Percentiles rank a stretch among this genome's conserved stretches.
These are phyloP conservation scores for Drosophila melanica DNA, from an alignment of 1,140 invertebrate genomes.

Conservation along the genomic window DNA sequence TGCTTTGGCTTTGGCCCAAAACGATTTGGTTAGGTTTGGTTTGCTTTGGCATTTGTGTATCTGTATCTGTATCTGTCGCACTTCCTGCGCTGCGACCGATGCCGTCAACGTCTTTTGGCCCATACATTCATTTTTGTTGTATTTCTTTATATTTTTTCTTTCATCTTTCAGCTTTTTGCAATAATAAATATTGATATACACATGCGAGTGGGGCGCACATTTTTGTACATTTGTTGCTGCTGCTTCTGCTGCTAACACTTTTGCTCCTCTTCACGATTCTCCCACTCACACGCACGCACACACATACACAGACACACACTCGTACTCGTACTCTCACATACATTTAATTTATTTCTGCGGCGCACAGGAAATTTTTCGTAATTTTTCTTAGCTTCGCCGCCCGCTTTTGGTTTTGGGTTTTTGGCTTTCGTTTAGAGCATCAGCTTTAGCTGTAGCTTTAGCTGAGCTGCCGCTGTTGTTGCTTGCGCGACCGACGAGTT, in stretches of 20 bases:
- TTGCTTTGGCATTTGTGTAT: conserved; percentile 60
- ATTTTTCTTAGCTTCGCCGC: conserved; percentile 53
- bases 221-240: conserved; percentile 32
- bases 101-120: conserved; percentile 16
- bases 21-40: conserved; percentile 63
- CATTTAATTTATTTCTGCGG: conserved; percentile 51
- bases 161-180: conserved; percentile 59
- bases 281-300: conserved; percentile 13
- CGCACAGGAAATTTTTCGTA: conserved; percentile 44
- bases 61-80: conserved; percentile 76
- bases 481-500: conserved; percentile 82
- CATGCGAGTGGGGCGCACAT: conserved; percentile 21
- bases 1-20: conserved; percentile 69
- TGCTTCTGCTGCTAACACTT: conserved; percentile 33
- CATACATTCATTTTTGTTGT: conserved; percentile 21
- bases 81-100: conserved; percentile 51
- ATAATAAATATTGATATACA: conserved; percentile 69
- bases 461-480: conserved; percentile 37
- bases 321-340: conserved; percentile 14
- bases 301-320: not conserved
- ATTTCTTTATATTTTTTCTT: conserved; percentile 36
- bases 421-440: conserved; percentile 27
- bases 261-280: conserved; percentile 17
- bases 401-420: conserved; percentile 32
- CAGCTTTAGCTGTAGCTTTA: conserved; percentile 19